These are phyloP conservation scores for Coreius guichenoti DNA, from an alignment of 2,797 vertebrate species.

Conservation along the genomic window DNA sequence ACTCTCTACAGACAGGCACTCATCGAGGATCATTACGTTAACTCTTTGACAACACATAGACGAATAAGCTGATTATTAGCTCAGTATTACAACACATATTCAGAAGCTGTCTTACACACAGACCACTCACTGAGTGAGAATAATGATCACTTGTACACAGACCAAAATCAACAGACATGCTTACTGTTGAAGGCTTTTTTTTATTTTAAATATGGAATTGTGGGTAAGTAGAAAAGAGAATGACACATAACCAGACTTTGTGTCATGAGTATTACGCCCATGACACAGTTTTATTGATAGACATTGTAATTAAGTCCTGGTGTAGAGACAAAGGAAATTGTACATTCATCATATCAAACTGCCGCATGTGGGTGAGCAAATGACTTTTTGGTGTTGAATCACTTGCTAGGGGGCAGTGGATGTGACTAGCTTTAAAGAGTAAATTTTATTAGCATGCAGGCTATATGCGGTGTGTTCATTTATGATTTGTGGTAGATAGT, in stretches of 20 bases:
- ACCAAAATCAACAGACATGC: neutral
- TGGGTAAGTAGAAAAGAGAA: constrained; percentile 46
- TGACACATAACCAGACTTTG: constrained; percentile 66
- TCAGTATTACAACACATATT: constrained; percentile 45
- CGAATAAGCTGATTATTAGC: constrained; percentile 32
- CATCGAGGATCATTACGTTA: constrained; percentile 48
- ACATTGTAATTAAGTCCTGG: constrained; percentile 76
- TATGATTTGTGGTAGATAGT: neutral
- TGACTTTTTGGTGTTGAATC: constrained; percentile 64
- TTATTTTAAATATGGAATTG: constrained; percentile 20
- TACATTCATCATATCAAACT: constrained; percentile 80
- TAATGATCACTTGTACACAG: constrained; percentile 15
- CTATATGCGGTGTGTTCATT: neutral
- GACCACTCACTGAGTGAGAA: constrained; percentile 6
- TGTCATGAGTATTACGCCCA: constrained; percentile 64
- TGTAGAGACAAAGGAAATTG: constrained; percentile 78
- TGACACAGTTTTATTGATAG: constrained; percentile 74
- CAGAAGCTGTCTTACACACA: constrained; percentile 25
- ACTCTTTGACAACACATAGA: constrained; percentile 46
- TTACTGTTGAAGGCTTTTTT: neutral
- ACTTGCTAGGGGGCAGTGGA: constrained; percentile 21
- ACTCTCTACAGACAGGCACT: constrained; percentile 49
- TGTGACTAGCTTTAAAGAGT: constrained; percentile 7
- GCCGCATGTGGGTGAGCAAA: constrained; percentile 71
- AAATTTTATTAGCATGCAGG: constrained; percentile 22